These are phyloP conservation scores for Punctoribates punctum DNA, from an alignment of 2,888 invertebrate species.

Conservation along the genomic window DNA sequence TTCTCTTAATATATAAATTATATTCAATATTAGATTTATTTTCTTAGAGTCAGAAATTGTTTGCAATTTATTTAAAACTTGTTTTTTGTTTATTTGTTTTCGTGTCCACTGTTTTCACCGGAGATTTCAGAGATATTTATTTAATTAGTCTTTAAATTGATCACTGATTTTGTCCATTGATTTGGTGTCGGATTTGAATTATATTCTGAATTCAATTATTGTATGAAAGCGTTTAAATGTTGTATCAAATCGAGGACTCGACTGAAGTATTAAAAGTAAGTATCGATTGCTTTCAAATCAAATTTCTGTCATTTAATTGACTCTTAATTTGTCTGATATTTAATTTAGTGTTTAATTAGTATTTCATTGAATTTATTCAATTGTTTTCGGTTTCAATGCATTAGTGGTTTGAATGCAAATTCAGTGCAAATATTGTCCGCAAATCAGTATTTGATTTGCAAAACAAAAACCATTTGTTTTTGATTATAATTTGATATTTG, in stretches of 20 bases:
- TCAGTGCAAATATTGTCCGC: not conserved
- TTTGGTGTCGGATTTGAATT: not conserved
- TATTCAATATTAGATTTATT: not conserved
- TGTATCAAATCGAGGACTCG: not conserved
- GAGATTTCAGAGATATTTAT: not conserved
- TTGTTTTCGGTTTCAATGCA: too few relatives aligned
- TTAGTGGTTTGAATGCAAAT: not conserved
- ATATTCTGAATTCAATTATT: not conserved
- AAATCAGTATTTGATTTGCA: not conserved
- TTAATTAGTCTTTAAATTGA: too few relatives aligned
- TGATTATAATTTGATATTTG: too few relatives aligned
- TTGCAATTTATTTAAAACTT: not conserved
- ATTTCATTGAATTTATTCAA: too few relatives aligned
- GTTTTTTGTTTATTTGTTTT: not conserved
- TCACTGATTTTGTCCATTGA: not conserved
- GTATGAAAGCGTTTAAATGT: conserved; percentile 16
- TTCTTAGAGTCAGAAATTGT: not conserved
- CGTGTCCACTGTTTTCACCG: not conserved
- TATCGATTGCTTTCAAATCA: not conserved
- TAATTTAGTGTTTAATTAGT: too few relatives aligned
- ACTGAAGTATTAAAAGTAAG: conserved; percentile 11
- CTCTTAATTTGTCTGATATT: not conserved
- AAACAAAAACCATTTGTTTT: too few relatives aligned
- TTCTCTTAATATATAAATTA: not conserved
- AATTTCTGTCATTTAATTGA: not conserved